Conservation (phyloP, 1,140 invertebrate species). For the Euura lappo region DNA sequence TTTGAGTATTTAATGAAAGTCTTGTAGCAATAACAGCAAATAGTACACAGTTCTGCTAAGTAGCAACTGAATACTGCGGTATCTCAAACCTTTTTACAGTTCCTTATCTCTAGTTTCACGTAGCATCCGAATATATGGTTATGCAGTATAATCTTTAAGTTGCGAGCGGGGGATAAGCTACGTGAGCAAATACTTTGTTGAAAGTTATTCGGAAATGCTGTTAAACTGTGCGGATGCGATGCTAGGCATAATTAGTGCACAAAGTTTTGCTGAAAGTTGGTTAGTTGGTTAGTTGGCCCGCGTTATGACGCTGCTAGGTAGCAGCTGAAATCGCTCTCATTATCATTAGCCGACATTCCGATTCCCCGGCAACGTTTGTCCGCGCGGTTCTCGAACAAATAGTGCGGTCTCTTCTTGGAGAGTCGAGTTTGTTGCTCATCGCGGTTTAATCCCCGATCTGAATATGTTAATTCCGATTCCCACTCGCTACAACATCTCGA, state of each 20-base stretch:
- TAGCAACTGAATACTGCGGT: too few relatives aligned
- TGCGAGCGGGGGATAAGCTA: too few relatives aligned
- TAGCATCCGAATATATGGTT: too few relatives aligned
- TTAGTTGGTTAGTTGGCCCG: not conserved
- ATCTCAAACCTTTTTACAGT: too few relatives aligned
- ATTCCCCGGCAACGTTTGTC: slow-evolving; percentile 11
- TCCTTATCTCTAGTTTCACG: too few relatives aligned
- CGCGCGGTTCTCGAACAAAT: not conserved
- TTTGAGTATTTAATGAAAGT: too few relatives aligned
- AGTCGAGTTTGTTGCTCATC: not conserved
- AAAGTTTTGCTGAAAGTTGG: not conserved
- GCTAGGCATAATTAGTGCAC: not conserved
- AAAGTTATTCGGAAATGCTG: not conserved
- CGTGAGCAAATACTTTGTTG: too few relatives aligned
- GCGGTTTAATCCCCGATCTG: not conserved
- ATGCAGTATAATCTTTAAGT: too few relatives aligned
- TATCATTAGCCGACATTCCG: slow-evolving; percentile 28
- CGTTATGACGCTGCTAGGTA: not conserved
- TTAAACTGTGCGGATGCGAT: not conserved
- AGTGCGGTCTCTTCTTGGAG: not conserved
- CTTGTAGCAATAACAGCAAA: too few relatives aligned
- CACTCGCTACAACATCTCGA: too few relatives aligned
- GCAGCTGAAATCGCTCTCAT: slow-evolving; percentile 15
- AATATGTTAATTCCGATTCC: too few relatives aligned
- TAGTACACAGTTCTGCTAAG: too few relatives aligned